Percentiles rank a stretch among this genome's conserved stretches.
phyloP scores from a whole-genome alignment of 2,888 invertebrate species.

The Ypsolopha scabrella region DNA sequence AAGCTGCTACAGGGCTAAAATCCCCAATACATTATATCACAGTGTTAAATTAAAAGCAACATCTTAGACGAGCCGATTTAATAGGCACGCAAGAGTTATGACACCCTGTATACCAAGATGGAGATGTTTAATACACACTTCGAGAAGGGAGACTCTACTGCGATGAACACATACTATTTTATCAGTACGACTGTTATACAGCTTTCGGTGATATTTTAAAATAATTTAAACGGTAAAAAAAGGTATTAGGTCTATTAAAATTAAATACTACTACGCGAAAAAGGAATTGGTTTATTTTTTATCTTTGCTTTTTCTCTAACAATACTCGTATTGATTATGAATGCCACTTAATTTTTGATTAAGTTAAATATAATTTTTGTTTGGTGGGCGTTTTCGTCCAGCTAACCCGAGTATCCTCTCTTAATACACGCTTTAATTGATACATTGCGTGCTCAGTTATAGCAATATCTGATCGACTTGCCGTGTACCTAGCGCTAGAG shows the following conservation, averaged over 20 bases:
- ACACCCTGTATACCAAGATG: slow-evolving; percentile 33
- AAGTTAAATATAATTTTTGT: too few relatives aligned
- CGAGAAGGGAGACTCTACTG: neutral
- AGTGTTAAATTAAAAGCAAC: slow-evolving; percentile 2
- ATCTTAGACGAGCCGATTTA: neutral
- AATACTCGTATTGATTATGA: too few relatives aligned
- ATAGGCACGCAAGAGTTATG: slow-evolving; percentile 32
- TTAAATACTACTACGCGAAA: too few relatives aligned
- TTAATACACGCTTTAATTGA: slow-evolving; percentile 36
- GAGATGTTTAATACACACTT: slow-evolving; percentile 49
- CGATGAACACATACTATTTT: too few relatives aligned
- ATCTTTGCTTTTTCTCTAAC: too few relatives aligned
- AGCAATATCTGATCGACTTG: slow-evolving; percentile 38
- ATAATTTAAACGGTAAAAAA: too few relatives aligned
- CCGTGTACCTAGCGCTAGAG: slow-evolving; percentile 50
- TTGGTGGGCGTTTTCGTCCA: neutral
- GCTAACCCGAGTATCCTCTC: neutral
- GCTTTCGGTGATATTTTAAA: too few relatives aligned
- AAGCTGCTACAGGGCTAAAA: neutral
- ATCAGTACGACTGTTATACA: too few relatives aligned
- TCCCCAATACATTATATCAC: neutral
- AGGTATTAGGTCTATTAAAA: too few relatives aligned
- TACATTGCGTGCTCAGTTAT: slow-evolving; percentile 61
- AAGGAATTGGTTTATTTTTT: too few relatives aligned
- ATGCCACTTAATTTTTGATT: too few relatives aligned